These are phyloP conservation scores for Rhagologus leucostigma DNA, from an alignment of 2,113 vertebrate species.

Conservation along the genomic window DNA sequence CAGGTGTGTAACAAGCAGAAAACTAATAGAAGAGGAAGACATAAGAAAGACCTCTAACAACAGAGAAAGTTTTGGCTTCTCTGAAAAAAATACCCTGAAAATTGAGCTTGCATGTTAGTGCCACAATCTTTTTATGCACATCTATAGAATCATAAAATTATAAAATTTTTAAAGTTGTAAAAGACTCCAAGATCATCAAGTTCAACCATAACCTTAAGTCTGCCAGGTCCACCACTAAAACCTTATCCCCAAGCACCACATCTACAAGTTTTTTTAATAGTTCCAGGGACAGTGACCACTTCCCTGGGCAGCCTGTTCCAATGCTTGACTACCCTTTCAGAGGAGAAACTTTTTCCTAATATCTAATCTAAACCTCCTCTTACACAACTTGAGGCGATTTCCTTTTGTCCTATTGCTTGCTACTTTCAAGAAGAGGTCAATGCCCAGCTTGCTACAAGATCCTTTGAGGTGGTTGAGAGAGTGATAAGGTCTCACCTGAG, in stretches of 20 bases:
- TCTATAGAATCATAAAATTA: not conserved
- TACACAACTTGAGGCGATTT: fast-evolving
- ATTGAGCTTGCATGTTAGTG: fast-evolving
- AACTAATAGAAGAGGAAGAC: not conserved
- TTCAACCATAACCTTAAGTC: not conserved
- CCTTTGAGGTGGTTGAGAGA: not conserved
- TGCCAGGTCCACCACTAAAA: not conserved
- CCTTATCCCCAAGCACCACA: not conserved
- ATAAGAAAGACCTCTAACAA: not conserved
- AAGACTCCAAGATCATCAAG: not conserved
- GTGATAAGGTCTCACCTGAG: not conserved
- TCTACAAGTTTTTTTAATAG: not conserved
- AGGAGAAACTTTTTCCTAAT: not conserved
- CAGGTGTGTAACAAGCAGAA: not conserved
- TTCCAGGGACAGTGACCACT: not conserved
- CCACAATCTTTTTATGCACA: not conserved
- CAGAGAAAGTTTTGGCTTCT: not conserved
- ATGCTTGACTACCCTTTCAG: not conserved
- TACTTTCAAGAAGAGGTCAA: not conserved
- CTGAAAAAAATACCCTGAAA: not conserved
- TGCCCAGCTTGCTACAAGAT: no score
- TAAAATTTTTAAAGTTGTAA: not conserved
- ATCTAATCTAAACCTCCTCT: not conserved
- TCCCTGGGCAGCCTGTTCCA: not conserved
- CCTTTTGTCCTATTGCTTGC: not conserved